Conservation (phyloP, 2,797 vertebrate genomes). For the Dermochelys coriacea region DNA sequence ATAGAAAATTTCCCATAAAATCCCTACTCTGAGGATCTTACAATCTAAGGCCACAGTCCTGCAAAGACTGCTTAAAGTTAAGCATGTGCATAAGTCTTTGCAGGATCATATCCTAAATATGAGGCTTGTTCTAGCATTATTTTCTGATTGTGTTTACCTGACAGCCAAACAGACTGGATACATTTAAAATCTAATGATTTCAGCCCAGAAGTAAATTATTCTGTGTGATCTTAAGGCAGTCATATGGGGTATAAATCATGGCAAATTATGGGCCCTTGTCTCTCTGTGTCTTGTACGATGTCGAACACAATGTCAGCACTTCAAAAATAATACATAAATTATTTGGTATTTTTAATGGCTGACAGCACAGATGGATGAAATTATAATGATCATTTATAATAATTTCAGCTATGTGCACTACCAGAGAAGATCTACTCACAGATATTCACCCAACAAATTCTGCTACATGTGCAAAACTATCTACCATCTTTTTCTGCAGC, state of each 20-base stretch:
- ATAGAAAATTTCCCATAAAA: background rate
- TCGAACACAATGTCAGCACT: constrained; percentile 8
- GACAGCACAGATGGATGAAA: constrained; percentile 48
- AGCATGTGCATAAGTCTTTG: background rate
- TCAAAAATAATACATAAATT: constrained; percentile 15
- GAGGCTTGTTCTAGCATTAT: background rate
- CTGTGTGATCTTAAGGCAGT: background rate
- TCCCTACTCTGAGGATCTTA: constrained; percentile 18
- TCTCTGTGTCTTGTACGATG: background rate
- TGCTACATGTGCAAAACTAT: constrained; percentile 57
- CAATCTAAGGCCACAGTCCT: constrained; percentile 25
- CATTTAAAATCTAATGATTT: background rate
- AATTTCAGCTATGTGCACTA: constrained; percentile 70
- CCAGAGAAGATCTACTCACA: constrained; percentile 60
- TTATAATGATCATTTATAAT: constrained; percentile 63
- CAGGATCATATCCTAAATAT: background rate
- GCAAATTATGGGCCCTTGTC: constrained; percentile 4
- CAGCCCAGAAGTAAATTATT: background rate
- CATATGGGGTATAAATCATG: background rate
- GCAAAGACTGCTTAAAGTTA: constrained; percentile 14
- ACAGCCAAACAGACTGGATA: background rate
- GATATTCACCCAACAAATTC: constrained; percentile 53
- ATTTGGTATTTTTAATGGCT: constrained; percentile 23
- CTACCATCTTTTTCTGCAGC: constrained; percentile 58
- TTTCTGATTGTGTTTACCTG: background rate